Base-by-base conservation (phyloP, 2,888 invertebrate species). In the Mythimna lalbum region DNA sequence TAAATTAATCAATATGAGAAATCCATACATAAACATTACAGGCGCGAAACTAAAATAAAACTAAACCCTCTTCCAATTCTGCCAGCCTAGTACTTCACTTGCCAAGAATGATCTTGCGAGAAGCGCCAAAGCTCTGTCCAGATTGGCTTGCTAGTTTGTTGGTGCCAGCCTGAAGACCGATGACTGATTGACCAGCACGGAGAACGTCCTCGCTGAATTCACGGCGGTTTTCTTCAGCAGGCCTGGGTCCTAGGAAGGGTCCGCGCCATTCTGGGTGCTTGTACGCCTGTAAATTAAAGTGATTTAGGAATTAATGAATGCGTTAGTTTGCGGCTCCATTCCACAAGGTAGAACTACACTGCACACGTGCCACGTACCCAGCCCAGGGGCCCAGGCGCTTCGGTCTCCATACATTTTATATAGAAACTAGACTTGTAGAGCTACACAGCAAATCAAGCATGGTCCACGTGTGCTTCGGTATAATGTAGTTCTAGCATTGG, bases 51-150 rank as follows among this genome's bases (percentile, higher is more conserved):
- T 70, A 65, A 63, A 36, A 52, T 70, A 65, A 63, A 36, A 52
- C 36, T 36, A 73, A 67, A 69, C 60, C 31, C 62, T 67, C 69
- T 33, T 61, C 14, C 43, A 17, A 69, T 63, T 62, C 71, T 85
- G 73, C 10, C 12, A 52, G 55, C 80, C 82, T 87, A 69, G 86
- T 86, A 86, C 81, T 86, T 92, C 83, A 98, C 94, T 98, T 98
- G 92, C 98, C 98, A 74, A 98, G 96, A 83, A 98, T 97, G 87
- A 98, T 98, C 92, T 98, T 98, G 86, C 98, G 97, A 57, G 97
- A 97, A 36, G 98, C 98, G n/a, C 98, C 98, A 86, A 98, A 98
- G 96, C 94, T 98, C 91, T 98, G 98, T 10, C 99, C 99, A 2
- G 98, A 97, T 90, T 98, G 98, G 49, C 97, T 97, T 14, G 98